Conservation (phyloP, 2,113 vertebrate species). For the Poecile atricapillus region DNA sequence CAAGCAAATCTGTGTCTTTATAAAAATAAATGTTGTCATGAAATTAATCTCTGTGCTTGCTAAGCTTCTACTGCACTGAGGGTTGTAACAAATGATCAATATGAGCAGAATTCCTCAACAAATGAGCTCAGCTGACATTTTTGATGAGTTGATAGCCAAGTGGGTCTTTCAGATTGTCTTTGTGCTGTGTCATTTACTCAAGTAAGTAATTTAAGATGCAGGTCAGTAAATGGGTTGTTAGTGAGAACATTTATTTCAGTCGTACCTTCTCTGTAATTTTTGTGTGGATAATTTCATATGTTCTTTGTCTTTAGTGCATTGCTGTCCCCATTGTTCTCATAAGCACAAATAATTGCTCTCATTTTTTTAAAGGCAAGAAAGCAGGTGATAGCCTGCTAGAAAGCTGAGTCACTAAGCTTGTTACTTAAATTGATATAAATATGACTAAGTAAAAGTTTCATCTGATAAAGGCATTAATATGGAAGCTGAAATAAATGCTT, state of each 20-base stretch:
- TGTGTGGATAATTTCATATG: slow-evolving; percentile 54
- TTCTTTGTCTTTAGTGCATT: slow-evolving; percentile 64
- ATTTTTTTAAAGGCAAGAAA: slow-evolving; percentile 71
- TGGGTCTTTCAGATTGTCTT: neutral
- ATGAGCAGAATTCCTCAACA: neutral
- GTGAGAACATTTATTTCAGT: slow-evolving; percentile 7
- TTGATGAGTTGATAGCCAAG: neutral
- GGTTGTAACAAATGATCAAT: neutral
- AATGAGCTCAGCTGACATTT: slow-evolving; percentile 25
- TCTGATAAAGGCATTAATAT: slow-evolving; percentile 50
- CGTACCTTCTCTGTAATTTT: slow-evolving; percentile 63
- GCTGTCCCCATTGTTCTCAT: slow-evolving; percentile 57
- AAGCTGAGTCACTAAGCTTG: slow-evolving; percentile 60
- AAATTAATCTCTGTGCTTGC: neutral
- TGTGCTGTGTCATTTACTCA: slow-evolving; percentile 25
- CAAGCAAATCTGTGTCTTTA: neutral
- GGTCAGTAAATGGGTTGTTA: slow-evolving; percentile 52
- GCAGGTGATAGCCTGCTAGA: slow-evolving; percentile 48
- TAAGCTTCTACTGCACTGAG: neutral
- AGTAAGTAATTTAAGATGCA: slow-evolving; percentile 41
- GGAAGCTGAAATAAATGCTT: slow-evolving; percentile 46
- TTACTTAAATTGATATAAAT: slow-evolving; percentile 69
- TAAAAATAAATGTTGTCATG: neutral
- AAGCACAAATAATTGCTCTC: slow-evolving; percentile 70
- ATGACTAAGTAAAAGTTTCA: slow-evolving; percentile 64